Conservation (phyloP, 2,113 vertebrate genomes). For the Alectura lathami region DNA sequence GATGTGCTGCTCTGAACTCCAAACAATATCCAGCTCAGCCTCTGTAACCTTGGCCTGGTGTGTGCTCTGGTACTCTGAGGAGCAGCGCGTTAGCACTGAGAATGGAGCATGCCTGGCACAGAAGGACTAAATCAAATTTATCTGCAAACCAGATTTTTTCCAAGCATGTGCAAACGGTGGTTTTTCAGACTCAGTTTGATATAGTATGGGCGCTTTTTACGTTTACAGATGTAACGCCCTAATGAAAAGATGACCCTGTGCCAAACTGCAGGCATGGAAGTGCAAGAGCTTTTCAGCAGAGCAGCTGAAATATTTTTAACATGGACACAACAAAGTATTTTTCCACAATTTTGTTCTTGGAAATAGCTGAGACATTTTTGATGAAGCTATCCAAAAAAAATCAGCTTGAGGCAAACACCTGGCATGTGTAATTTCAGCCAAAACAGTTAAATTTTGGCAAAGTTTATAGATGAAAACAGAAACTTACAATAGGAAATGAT, state of each 20-base stretch:
- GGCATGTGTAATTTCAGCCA: constrained; percentile 19
- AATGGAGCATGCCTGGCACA: neutral
- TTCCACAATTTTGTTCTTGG: constrained; percentile 10
- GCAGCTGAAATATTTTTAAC: constrained; percentile 21
- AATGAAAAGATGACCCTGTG: neutral
- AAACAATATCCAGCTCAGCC: neutral
- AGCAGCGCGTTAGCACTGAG: neutral
- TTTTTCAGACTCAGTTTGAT: neutral
- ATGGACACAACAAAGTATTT: constrained; percentile 22
- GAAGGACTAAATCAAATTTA: neutral
- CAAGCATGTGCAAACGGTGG: neutral
- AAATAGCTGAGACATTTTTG: constrained; percentile 22
- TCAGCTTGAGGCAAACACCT: constrained; percentile 41
- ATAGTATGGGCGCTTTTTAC: constrained; percentile 1
- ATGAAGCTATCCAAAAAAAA: neutral
- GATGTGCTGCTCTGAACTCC: neutral
- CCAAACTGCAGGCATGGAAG: constrained; percentile 16
- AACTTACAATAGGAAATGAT: neutral
- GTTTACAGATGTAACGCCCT: constrained; percentile 1
- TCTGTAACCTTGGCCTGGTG: neutral
- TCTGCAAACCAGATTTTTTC: neutral
- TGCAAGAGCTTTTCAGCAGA: neutral
- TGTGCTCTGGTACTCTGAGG: neutral
- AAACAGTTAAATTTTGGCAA: constrained; percentile 8
- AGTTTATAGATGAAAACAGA: constrained; percentile 12